A percentile compares a stretch with the other conserved stretches of the same genome.
Evolutionary conservation across 2,888 invertebrate species (phyloP).

Genomic region (Herminia tarsipennalis): DNA sequence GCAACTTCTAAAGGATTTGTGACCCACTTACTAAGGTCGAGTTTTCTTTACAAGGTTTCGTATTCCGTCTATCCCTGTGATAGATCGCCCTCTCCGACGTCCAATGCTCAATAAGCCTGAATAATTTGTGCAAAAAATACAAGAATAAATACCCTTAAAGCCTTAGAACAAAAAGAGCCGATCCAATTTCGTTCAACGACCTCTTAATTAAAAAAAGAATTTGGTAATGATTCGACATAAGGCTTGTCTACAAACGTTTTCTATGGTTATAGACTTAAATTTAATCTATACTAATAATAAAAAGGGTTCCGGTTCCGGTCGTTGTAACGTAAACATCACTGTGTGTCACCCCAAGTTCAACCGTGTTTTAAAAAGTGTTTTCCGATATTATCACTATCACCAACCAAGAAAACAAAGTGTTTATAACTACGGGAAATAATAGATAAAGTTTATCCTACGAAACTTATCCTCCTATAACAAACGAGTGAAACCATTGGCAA

Average conservation of each 20-base stretch:
- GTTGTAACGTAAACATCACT: no score
- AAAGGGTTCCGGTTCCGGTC: no score
- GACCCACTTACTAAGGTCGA: constrained; percentile 66
- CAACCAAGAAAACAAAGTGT: no score
- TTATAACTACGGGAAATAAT: no score
- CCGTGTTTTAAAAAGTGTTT: no score
- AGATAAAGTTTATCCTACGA: no score
- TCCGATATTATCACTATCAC: no score
- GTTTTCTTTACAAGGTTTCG: constrained; percentile 59
- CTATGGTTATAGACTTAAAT: no score
- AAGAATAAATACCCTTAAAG: constrained; percentile 58
- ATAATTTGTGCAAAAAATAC: constrained; percentile 72
- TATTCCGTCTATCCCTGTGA: constrained; percentile 63
- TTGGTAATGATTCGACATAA: constrained; percentile 49
- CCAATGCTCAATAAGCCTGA: constrained; percentile 73
- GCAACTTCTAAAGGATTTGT: constrained; percentile 63
- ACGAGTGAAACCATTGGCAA: no score
- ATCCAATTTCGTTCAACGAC: constrained; percentile 57
- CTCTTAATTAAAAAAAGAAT: constrained; percentile 63
- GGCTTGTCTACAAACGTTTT: constrained; percentile 38
- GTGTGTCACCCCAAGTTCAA: no score
- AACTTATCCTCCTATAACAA: no score
- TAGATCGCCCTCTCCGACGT: constrained; percentile 67
- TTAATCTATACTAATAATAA: no score
- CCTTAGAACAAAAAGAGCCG: constrained; percentile 56